Conservation (phyloP, 2,888 invertebrate species). For the Acronicta psi region DNA sequence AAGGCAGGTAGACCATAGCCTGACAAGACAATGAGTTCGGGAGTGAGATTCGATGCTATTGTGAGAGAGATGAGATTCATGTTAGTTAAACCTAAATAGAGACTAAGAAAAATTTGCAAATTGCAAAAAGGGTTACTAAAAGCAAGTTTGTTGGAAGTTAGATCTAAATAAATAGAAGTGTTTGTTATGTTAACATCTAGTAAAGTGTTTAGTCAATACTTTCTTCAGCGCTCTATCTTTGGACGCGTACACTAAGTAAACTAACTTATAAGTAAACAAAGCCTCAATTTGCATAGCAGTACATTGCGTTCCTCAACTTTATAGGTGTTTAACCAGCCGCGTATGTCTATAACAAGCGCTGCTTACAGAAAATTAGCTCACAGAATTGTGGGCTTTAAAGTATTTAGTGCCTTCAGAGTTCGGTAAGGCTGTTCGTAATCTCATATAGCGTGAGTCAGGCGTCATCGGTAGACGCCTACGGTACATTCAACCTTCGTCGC, state of each 20-base stretch:
- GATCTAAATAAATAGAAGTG: neutral
- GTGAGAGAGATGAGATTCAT: no score
- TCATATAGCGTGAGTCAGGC: slow-evolving; percentile 78
- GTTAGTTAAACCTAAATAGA: no score
- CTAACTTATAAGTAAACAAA: slow-evolving; percentile 73
- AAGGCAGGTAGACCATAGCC: no score
- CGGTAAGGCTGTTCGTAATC: slow-evolving; percentile 68
- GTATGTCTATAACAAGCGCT: slow-evolving; percentile 62
- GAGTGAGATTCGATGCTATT: no score
- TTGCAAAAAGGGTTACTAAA: no score
- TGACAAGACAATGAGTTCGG: no score
- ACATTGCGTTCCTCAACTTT: slow-evolving; percentile 58
- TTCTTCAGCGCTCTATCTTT: slow-evolving; percentile 56
- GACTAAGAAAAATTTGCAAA: no score
- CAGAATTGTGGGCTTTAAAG: slow-evolving; percentile 62
- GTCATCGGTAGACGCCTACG: slow-evolving; percentile 79
- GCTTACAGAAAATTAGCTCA: slow-evolving; percentile 65
- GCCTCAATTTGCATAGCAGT: slow-evolving; percentile 73
- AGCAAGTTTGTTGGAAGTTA: neutral
- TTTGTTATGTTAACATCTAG: slow-evolving; percentile 9
- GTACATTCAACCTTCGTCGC: slow-evolving; percentile 62
- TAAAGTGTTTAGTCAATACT: slow-evolving; percentile 71
- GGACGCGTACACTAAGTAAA: slow-evolving; percentile 48
- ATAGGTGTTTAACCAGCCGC: slow-evolving; percentile 67
- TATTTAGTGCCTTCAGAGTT: slow-evolving; percentile 69